phyloP scores from a whole-genome alignment of 2,797 vertebrate genomes.

The Chelonia mydas region DNA sequence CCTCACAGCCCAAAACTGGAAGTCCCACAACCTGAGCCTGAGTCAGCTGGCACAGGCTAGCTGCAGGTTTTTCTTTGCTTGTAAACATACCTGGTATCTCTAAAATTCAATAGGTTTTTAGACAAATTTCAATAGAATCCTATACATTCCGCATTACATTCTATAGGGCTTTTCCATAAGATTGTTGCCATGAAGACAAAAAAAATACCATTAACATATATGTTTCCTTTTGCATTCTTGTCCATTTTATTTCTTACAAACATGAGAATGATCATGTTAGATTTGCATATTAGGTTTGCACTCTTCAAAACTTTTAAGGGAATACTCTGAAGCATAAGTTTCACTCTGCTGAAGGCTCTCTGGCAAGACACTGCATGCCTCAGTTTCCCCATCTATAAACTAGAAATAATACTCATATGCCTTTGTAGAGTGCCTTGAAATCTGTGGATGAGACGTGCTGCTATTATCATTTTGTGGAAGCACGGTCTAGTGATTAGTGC shows the following conservation, averaged over 20 bases:
- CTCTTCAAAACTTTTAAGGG: background rate
- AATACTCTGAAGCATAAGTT: background rate
- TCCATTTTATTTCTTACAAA: background rate
- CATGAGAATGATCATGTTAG: background rate
- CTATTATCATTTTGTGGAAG: background rate
- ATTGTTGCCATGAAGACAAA: conserved; percentile 15
- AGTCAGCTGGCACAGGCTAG: background rate
- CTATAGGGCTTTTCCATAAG: conserved; percentile 1
- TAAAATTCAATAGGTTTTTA: conserved; percentile 42
- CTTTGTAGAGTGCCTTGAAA: conserved; percentile 17
- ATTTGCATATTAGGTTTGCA: background rate
- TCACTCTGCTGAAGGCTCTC: background rate
- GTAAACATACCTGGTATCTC: background rate
- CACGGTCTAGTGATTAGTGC: background rate
- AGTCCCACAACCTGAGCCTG: background rate
- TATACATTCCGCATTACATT: conserved; percentile 33
- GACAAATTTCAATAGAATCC: background rate
- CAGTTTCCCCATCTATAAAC: background rate
- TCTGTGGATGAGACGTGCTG: background rate
- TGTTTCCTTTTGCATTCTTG: background rate
- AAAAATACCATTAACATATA: background rate
- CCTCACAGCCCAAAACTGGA: background rate
- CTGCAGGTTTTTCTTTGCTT: background rate
- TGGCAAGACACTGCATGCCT: conserved; percentile 18
- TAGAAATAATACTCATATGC: background rate